phyloP scores from a whole-genome alignment of 2,113 vertebrate species.

The Myotis yumanensis region DNA sequence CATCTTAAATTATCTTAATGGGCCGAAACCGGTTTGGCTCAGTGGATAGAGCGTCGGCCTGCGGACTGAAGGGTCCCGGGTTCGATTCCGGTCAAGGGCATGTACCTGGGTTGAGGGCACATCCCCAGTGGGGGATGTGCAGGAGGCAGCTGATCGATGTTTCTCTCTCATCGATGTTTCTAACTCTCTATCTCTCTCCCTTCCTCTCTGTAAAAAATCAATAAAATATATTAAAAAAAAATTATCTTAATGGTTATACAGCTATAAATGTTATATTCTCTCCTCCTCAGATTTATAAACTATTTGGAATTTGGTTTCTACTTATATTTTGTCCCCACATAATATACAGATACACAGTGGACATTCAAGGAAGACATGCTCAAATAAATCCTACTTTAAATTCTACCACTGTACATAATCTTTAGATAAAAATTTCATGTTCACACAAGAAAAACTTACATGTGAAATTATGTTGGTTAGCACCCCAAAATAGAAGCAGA shows the following conservation, averaged over 20 bases:
- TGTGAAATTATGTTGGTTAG: background rate
- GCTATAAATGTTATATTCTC: background rate
- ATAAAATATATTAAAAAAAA: too few species aligned
- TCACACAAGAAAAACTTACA: background rate
- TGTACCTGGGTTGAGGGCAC: too few species aligned
- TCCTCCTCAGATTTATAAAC: background rate
- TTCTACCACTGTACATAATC: background rate
- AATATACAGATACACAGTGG: background rate
- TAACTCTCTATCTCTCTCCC: too few species aligned
- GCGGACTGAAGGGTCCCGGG: too few species aligned
- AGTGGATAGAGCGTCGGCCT: too few species aligned
- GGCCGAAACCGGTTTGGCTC: too few species aligned
- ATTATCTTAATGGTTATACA: background rate
- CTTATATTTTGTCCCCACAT: background rate
- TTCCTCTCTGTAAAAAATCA: too few species aligned
- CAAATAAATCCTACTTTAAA: background rate
- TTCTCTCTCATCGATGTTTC: too few species aligned
- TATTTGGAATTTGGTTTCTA: background rate
- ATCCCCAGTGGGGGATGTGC: too few species aligned
- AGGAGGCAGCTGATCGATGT: too few species aligned
- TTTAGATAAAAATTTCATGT: background rate
- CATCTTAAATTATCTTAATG: background rate
- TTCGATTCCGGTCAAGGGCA: too few species aligned
- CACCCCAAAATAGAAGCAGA: background rate
- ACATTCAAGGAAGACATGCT: background rate